Base-by-base conservation (phyloP, 2,113 vertebrate genomes). In the Clinocottus analis region DNA sequence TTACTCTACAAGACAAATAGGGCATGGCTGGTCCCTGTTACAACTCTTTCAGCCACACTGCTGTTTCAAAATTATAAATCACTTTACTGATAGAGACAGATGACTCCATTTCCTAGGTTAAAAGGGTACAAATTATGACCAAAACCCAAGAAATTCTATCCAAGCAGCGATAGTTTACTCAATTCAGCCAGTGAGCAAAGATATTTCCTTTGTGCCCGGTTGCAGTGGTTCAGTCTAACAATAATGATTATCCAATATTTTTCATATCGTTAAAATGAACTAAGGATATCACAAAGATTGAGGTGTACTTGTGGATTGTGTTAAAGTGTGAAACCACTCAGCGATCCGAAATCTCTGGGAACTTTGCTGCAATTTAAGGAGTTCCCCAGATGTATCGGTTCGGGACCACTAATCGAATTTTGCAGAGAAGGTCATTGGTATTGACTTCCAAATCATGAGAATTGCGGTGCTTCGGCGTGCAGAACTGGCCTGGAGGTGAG, bases 371-470 rank as follows among this genome's bases (percentile, higher is more conserved):
- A 56, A 77, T 72, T 59, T 69, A 29, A 85, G 49, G 35, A 31
- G 68, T 29, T 60, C 39, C 64, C 19, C 51, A 25, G 59, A 19
- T 60, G 72, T 70, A 83, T 89, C 90, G 86, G 82, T 90, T 61
- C 39, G 74, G 92, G 87, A 92, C 47, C 75, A 76, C 87, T 91
- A 93, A 94, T 92, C 31, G 84, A 91, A 95, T 94, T 94, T 92
- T 49, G 71, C 87, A 87, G 88, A 71, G 68, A 89, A 96, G 83
- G 88, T 87, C 94, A 88, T 89, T 92, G 65, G 85, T 58, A 89
- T 85, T 81, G 76, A 92, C 89, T 88, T 90, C 75, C 84, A 89
- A 87, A 85, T 85, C 76, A 85, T 49, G 78, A 80, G 85, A 85
- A 89, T 75, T 5, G 75, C 19, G 74, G 25, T 43, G 66, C 61